Evolutionary conservation across 2,113 vertebrate species (phyloP), one percentile per base, ranked within the genome.

Genomic region (Xiphophorus hellerii): DNA sequence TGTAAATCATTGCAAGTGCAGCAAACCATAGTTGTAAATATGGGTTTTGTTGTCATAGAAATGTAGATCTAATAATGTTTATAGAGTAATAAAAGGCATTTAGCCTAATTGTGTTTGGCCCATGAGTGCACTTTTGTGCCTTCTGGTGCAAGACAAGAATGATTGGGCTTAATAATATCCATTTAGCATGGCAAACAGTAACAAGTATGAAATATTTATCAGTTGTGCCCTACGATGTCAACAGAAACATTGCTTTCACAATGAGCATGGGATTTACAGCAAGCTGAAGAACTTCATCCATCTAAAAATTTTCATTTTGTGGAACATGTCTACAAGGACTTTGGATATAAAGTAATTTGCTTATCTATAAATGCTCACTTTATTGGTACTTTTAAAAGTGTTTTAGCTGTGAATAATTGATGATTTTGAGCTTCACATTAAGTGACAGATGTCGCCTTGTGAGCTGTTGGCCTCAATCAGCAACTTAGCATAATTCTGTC

Each of bases 331-430:
- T 68, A n/a, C n/a, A 48, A 74, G 81, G 54, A 83, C 73, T 64
- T 74, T n/a, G 77, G 48, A 81, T 48, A 84, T 69, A 80, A 54
- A 74, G 68, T 68, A 5, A 80, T 74, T 83, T 77, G 62, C 71
- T 42, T 42, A 73, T 82, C 70, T 22, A 81, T 71, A 82, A 82
- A 78, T 81, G 51, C 64, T 28, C 27, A 44, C n/a, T 82, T 87
- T 81, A 83, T 67, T 84, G 35, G 29, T 64, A 37, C 75, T 78
- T 70, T 67, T 61, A 42, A 85, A 82, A 85, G 77, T 42, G 42
- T 82, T 83, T 80, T 68, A 75, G 89, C 70, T 86, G 90, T 90
- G 85, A 90, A 82, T 84, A 74, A 85, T 89, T 76, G 76, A 71
- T 72, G 29, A 48, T 73, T 71, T 84, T 77, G 82, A 61, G 66